Conservation (phyloP, 1,140 invertebrate genomes). For the Schlechtendalia chinensis region DNA sequence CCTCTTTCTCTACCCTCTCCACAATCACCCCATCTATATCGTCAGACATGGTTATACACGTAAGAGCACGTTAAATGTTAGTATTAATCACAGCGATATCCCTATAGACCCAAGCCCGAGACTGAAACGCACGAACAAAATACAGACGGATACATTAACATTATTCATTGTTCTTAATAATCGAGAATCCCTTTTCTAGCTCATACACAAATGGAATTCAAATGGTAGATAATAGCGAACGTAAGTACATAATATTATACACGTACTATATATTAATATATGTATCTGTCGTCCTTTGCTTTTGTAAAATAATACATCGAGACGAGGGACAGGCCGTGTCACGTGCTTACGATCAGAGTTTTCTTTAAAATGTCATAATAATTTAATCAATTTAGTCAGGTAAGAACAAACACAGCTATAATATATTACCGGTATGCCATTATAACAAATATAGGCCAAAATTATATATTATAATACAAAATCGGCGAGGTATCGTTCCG, state of each 20-base stretch:
- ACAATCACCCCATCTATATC: too few relatives aligned
- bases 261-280: neutral
- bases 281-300: neutral
- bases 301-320: too few relatives aligned
- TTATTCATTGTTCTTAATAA: constrained; percentile 7
- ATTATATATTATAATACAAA: too few relatives aligned
- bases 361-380: neutral
- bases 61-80: neutral
- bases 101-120: neutral
- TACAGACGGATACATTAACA: neutral
- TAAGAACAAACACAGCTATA: too few relatives aligned
- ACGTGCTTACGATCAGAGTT: neutral
- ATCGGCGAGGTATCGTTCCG: too few relatives aligned
- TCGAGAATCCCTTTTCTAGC: neutral
- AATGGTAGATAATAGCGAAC: neutral
- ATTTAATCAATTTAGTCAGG: neutral
- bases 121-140: neutral
- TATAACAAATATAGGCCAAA: too few relatives aligned
- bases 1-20: too few relatives aligned
- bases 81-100: neutral
- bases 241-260: neutral
- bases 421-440: too few relatives aligned
- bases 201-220: neutral
- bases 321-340: too few relatives aligned
- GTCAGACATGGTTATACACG: too few relatives aligned